These are phyloP conservation scores for Mercenaria mercenaria DNA, from an alignment of 1,140 invertebrate species.

Conservation along the genomic window DNA sequence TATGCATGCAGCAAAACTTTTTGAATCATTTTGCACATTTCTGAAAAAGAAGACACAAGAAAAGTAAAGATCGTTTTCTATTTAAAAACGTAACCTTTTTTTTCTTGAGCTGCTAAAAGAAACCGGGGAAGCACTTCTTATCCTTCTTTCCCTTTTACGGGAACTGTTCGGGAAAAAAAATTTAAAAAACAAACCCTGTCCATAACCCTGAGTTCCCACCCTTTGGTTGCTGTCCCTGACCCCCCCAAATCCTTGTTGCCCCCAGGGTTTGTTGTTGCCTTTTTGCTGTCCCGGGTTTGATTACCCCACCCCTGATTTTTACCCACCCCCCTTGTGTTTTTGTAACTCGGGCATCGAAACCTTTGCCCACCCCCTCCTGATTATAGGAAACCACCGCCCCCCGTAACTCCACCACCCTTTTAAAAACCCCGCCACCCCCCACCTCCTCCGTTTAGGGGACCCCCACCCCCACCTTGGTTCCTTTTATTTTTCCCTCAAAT, in stretches of 20 bases:
- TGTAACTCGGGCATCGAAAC: not conserved
- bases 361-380: not conserved
- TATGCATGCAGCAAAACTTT: no score
- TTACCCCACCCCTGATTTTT: constrained; percentile 35
- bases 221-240: constrained; percentile 21
- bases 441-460: not conserved
- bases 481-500: not conserved
- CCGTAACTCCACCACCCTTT: not conserved
- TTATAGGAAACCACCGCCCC: not conserved
- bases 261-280: not conserved
- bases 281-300: constrained; percentile 19
- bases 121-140: no score
- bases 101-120: no score
- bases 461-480: not conserved
- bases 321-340: not conserved
- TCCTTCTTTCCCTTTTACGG: no score
- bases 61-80: no score
- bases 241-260: constrained; percentile 19
- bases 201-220: constrained; percentile 41
- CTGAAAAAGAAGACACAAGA: no score
- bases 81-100: no score
- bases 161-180: no score
- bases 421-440: not conserved
- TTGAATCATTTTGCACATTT: no score
- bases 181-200: no score